These are phyloP conservation scores for Harmothoe impar DNA, from an alignment of 2,888 invertebrate species.

Conservation along the genomic window DNA sequence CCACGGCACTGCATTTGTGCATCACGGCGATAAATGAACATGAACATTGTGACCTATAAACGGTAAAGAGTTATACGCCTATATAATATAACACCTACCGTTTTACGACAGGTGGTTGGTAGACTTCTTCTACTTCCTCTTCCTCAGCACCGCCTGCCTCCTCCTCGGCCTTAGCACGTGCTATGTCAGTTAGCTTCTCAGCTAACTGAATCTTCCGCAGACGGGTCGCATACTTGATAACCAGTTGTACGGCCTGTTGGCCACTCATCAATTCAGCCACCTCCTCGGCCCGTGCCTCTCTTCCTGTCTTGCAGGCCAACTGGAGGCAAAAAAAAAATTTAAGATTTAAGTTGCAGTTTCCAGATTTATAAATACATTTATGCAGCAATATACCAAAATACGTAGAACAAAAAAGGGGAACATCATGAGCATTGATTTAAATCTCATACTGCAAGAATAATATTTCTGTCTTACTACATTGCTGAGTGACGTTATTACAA, in stretches of 20 bases:
- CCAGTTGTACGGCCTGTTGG: slow-evolving; percentile 90
- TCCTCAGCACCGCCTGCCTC: slow-evolving; percentile 69
- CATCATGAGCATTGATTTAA: no score
- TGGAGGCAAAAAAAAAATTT: slow-evolving; percentile 82
- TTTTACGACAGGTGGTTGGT: background rate
- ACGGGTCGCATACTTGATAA: slow-evolving; percentile 94
- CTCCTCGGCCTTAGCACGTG: slow-evolving; percentile 80
- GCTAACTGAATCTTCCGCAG: slow-evolving; percentile 90
- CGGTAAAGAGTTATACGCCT: no score
- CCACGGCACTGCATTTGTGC: no score
- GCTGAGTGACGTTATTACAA: background rate
- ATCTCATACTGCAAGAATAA: no score
- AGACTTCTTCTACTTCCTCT: slow-evolving; percentile 66
- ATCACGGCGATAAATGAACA: no score
- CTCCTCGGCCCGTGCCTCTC: slow-evolving; percentile 93
- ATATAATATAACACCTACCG: no score
- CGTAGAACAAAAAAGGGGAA: no score
- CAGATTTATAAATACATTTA: no score
- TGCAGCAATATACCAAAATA: no score
- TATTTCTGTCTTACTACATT: no score
- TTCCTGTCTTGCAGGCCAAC: slow-evolving; percentile 92
- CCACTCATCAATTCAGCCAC: slow-evolving; percentile 92
- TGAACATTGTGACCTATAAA: no score
- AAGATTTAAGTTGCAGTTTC: background rate
- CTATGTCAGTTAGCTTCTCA: slow-evolving; percentile 88